These are phyloP conservation scores for Seriola aureovittata DNA, from an alignment of 2,113 vertebrate genomes.

Conservation along the genomic window DNA sequence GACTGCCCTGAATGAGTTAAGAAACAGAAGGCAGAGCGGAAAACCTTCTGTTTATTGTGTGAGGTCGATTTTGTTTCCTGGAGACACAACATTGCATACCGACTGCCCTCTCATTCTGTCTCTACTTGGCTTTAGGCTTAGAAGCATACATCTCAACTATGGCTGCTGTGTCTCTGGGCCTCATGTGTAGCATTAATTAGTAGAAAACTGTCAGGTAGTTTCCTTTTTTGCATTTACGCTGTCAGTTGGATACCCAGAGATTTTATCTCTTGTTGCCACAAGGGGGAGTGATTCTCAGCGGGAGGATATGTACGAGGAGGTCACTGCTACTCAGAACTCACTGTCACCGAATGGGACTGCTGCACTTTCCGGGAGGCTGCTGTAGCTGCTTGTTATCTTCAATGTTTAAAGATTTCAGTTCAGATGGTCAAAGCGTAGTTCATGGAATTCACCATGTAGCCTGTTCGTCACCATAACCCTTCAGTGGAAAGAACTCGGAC, in stretches of 20 bases:
- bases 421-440: neutral
- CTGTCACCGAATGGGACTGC: neutral
- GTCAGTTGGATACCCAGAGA: neutral
- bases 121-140: neutral
- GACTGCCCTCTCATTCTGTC: constrained; percentile 21
- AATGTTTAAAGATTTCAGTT: constrained; percentile 8
- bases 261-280: neutral
- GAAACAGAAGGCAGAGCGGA: neutral
- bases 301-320: neutral
- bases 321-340: neutral
- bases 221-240: neutral
- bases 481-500: neutral
- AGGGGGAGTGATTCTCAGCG: neutral
- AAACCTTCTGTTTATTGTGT: neutral
- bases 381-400: neutral
- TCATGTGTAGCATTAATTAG: constrained; percentile 45
- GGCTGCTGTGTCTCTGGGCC: constrained; percentile 4
- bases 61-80: neutral
- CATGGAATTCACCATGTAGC: constrained; percentile 15
- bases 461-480: neutral
- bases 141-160: constrained; percentile 10
- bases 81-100: neutral
- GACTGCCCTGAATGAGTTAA: neutral
- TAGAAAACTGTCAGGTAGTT: constrained; percentile 11
- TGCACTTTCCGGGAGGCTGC: constrained; percentile 26